Percentiles rank a stretch among this genome's conserved stretches.
Conservation (phyloP, 2,888 invertebrate genomes). For the Perdita meconis region DNA sequence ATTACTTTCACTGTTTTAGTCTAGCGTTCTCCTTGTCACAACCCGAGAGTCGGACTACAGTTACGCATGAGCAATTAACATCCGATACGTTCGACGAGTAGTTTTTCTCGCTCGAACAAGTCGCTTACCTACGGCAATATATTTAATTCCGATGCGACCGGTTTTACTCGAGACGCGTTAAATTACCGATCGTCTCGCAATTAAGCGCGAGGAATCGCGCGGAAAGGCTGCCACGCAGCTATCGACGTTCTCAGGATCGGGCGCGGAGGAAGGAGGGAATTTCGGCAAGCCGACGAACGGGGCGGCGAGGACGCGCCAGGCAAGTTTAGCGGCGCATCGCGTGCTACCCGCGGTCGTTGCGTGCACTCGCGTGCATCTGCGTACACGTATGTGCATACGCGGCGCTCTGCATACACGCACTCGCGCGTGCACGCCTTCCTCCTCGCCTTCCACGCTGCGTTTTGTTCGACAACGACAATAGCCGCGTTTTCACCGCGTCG, state of each 20-base stretch:
- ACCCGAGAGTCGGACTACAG: not conserved
- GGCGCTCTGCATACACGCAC: conserved; percentile 64
- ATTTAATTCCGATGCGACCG: too few species aligned
- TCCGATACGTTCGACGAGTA: too few species aligned
- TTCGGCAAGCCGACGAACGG: conserved; percentile 13
- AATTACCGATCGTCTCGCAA: too few species aligned
- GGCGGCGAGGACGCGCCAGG: conserved; percentile 23
- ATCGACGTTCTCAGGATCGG: conserved; percentile 1
- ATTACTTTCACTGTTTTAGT: conserved; percentile 36
- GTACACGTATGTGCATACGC: conserved; percentile 62
- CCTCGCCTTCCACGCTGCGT: not conserved
- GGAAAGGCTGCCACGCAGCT: not conserved
- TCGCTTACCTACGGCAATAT: too few species aligned
- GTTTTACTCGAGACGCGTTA: too few species aligned
- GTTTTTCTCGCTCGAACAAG: too few species aligned
- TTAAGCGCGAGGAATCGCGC: too few species aligned
- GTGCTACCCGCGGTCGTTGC: conserved; percentile 65
- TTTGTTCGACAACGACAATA: conserved; percentile 20
- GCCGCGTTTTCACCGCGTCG: conserved; percentile 8
- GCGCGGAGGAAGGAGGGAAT: conserved; percentile 8
- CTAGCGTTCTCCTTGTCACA: not conserved
- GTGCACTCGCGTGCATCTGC: conserved; percentile 63
- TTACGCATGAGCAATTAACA: too few species aligned
- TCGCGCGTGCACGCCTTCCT: conserved; percentile 47
- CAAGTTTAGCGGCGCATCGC: conserved; percentile 58